Evolutionary conservation across 2,113 vertebrate species (phyloP).

Genomic region (Phaetusa simplex): DNA sequence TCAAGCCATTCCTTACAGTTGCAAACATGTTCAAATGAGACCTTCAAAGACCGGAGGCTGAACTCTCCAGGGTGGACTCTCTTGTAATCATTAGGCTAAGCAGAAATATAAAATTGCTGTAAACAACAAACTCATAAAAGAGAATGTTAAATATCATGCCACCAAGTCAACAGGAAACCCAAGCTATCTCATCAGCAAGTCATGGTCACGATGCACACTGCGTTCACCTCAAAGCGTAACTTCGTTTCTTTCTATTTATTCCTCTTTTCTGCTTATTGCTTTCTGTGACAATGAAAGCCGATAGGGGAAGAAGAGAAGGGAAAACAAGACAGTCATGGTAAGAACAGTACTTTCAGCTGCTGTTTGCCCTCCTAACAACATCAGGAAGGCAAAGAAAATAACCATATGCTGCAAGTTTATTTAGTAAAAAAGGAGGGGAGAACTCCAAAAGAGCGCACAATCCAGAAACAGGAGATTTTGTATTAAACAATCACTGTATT

Average conservation of each 20-base stretch:
- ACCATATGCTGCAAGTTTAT: slow-evolving; percentile 24
- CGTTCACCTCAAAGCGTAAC: slow-evolving; percentile 30
- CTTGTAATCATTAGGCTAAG: slow-evolving; percentile 65
- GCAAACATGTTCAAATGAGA: slow-evolving; percentile 29
- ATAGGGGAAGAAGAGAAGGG: neutral
- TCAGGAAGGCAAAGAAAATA: slow-evolving; percentile 31
- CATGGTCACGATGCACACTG: slow-evolving; percentile 34
- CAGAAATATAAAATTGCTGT: slow-evolving; percentile 53
- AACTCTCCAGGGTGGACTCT: slow-evolving; percentile 53
- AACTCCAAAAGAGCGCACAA: slow-evolving; percentile 1
- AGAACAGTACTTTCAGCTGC: slow-evolving; percentile 42
- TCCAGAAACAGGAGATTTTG: slow-evolving; percentile 1
- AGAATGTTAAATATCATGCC: slow-evolving; percentile 48
- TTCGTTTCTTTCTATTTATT: slow-evolving; percentile 31
- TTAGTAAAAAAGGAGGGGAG: slow-evolving; percentile 21
- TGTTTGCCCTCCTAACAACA: slow-evolving; percentile 40
- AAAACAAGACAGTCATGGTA: neutral
- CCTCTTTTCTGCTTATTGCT: neutral
- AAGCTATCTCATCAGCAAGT: slow-evolving; percentile 35
- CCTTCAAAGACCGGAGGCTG: slow-evolving; percentile 60
- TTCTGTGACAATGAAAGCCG: slow-evolving; percentile 50
- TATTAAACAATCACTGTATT: neutral
- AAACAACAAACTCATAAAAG: slow-evolving; percentile 55
- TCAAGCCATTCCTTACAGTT: neutral
- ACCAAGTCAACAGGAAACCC: slow-evolving; percentile 62